Conservation (phyloP, 2,113 vertebrate species). For the Tragelaphus strepsiceros region DNA sequence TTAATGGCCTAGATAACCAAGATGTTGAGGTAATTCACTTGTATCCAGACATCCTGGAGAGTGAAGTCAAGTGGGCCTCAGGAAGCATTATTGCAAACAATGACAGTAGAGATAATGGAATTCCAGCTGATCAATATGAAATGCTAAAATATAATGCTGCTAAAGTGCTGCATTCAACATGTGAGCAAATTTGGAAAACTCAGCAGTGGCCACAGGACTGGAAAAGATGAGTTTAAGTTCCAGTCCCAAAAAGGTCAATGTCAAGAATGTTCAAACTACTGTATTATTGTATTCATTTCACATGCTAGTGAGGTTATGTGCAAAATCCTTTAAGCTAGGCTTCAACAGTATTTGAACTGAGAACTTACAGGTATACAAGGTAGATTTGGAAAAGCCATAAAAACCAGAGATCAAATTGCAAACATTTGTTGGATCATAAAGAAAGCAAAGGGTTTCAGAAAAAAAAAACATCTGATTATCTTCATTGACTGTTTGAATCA, state of each 20-base stretch:
- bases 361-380: neutral
- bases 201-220: neutral
- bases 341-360: neutral
- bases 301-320: neutral
- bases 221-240: neutral
- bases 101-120: neutral
- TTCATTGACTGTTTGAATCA: neutral
- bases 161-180: neutral
- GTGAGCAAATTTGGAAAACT: neutral
- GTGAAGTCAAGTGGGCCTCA: neutral
- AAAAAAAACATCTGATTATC: neutral
- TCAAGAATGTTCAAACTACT: neutral
- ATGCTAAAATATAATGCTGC: neutral
- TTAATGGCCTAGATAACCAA: neutral
- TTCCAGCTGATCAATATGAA: neutral
- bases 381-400: neutral
- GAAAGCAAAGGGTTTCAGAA: neutral
- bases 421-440: neutral
- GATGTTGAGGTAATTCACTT: neutral
- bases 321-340: neutral
- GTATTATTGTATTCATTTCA: neutral
- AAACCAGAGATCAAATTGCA: neutral
- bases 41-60: neutral
- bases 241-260: neutral
- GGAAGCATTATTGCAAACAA: neutral